Percentiles rank a stretch among this genome's conserved stretches.
These are phyloP conservation scores for Leptinotarsa defecta DNA, from an alignment of 1,140 invertebrate genomes.

Conservation along the genomic window DNA sequence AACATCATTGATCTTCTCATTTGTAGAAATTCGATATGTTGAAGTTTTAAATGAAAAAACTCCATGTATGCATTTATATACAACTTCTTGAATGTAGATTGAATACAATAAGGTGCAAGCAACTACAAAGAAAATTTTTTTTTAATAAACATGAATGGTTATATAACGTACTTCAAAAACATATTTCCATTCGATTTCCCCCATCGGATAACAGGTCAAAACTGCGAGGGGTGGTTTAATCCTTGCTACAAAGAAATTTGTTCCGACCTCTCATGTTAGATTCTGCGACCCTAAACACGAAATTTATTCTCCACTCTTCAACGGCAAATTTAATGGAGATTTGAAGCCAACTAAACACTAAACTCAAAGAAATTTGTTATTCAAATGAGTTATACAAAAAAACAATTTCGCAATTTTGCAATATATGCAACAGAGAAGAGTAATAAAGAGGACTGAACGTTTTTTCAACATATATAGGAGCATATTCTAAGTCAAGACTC, in stretches of 20 bases:
- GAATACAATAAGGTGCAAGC: too few relatives aligned
- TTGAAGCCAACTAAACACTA: conserved; percentile 13
- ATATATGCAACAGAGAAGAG: neutral
- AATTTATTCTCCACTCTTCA: conserved; percentile 21
- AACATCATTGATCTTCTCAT: too few relatives aligned
- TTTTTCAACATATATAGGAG: conserved; percentile 9
- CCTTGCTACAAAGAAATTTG: conserved; percentile 15
- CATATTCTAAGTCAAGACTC: neutral
- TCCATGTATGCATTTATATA: too few relatives aligned
- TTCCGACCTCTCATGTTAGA: conserved; percentile 7
- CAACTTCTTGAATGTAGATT: too few relatives aligned
- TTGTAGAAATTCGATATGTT: too few relatives aligned
- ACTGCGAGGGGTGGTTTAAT: conserved; percentile 13
- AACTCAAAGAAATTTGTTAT: conserved; percentile 19
- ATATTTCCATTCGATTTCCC: neutral
- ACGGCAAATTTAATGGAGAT: conserved; percentile 25
- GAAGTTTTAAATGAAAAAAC: too few relatives aligned
- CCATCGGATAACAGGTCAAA: neutral
- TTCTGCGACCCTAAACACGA: conserved; percentile 9
- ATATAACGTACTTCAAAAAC: conserved; percentile 2
- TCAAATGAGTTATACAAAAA: conserved; percentile 3
- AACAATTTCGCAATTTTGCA: neutral
- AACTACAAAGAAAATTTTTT: too few relatives aligned
- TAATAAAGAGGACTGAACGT: neutral
- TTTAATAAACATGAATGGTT: neutral